Conservation (phyloP, 2,113 vertebrate species). For the Psittacula cyanocephala region DNA sequence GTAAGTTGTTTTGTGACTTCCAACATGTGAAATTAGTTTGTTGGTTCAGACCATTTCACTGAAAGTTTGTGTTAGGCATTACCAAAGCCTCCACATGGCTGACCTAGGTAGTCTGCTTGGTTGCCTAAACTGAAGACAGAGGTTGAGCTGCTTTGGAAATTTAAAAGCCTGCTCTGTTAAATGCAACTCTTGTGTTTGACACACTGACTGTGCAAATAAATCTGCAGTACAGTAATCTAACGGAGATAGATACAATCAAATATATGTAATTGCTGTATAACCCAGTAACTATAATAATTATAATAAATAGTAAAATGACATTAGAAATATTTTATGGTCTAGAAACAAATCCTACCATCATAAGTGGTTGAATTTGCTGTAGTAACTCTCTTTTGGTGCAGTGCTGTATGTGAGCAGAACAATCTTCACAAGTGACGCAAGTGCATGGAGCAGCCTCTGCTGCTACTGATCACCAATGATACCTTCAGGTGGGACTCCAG, state of each 20-base stretch:
- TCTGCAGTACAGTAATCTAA: background rate
- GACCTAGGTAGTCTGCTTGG: background rate
- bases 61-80: background rate
- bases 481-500: background rate
- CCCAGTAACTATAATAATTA: background rate
- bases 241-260: background rate
- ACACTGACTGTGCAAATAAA: background rate
- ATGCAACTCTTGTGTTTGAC: background rate
- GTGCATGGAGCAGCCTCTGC: background rate
- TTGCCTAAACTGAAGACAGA: background rate
- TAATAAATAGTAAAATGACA: background rate
- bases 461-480: background rate
- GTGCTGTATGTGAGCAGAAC: background rate
- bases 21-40: background rate
- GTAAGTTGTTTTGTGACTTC: background rate
- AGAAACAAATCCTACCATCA: background rate
- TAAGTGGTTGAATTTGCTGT: background rate
- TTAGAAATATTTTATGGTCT: background rate
- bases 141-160: background rate
- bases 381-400: background rate
- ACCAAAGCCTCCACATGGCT: background rate
- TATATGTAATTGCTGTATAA: background rate
- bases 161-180: background rate
- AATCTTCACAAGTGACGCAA: accelerated
- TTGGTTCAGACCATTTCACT: background rate